Evolutionary conservation across 1,140 invertebrate genomes (phyloP), one percentile per base, ranked within the genome.

Genomic region (Ceratina japonica): DNA sequence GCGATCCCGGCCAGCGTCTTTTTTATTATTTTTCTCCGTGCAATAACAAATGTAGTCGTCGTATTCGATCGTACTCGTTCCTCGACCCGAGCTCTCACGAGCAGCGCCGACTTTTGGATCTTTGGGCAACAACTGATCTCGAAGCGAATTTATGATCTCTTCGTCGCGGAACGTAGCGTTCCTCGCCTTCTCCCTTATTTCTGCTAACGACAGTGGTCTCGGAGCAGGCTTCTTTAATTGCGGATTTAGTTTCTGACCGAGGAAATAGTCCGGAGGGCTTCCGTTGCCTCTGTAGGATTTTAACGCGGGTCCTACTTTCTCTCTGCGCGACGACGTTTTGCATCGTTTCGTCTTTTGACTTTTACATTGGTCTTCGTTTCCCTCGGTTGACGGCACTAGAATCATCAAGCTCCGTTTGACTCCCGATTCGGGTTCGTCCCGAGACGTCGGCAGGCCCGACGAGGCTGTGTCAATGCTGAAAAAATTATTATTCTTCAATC

Each of bases 11-110:
- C 15, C 10, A 3, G 22, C 0, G 0, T 20, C 54, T 44, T 58
- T 49, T 8, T 18, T 24, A 8, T 56, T 37, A 12, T 51, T 22
- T 10, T 84, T 75, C 31, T 85, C 69, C 15, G 66, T 51, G 51
- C 87, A 89, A 13, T 82, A 84, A 37, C 89, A 90, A 64, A 87
- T 66, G 68, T 78, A 89, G 64, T 88, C 87, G 22, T 79, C 70
- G 18, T 65, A 61, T 7, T 81, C 52, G 24, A 59, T 18, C 12
- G 56, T 13, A 12, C 7, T 37, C 18, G 44, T 51, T 31, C 0
- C 22, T 61, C 3, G 13, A 18, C 7, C 0, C 2, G 3, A 4
- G 4, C 1, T 31, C 0, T 5, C 10, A 1, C 1, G 71, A 18
- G 31, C 2, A 3, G 61, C 62, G 0, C 51, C 70, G 0, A 71